These are phyloP conservation scores for Lamellibrachia columna DNA, from an alignment of 2,888 invertebrate species.

Conservation along the genomic window DNA sequence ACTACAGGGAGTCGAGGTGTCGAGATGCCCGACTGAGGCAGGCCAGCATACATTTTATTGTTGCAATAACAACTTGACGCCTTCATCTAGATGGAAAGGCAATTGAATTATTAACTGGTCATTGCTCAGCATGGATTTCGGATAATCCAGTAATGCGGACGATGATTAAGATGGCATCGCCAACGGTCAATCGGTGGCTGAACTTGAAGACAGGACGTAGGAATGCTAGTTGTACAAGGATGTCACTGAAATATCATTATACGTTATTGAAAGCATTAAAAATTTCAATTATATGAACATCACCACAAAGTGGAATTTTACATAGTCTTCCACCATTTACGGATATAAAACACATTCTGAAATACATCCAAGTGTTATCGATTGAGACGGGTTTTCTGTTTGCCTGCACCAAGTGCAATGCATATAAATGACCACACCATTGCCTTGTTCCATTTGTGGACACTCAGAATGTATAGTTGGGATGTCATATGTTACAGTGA, in stretches of 20 bases:
- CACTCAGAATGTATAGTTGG: too few species aligned
- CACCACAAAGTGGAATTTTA: background rate
- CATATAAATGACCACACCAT: too few species aligned
- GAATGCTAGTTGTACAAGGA: background rate
- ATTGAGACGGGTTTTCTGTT: too few species aligned
- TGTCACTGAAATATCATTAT: background rate
- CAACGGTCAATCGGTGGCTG: conserved; percentile 8
- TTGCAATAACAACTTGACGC: background rate
- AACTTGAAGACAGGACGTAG: background rate
- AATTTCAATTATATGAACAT: too few species aligned
- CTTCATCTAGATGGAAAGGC: background rate
- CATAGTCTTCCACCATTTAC: background rate
- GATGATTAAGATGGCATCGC: background rate
- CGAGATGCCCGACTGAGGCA: background rate
- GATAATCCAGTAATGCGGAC: background rate
- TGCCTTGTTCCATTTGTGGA: background rate
- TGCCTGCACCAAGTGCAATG: too few species aligned
- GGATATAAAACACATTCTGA: background rate
- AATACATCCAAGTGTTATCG: background rate
- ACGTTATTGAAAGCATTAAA: too few species aligned
- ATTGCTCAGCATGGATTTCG: background rate
- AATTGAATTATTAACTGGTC: conserved; percentile 1
- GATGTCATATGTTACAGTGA: too few species aligned
- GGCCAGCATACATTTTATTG: background rate
- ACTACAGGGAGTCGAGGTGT: background rate